phyloP scores from a whole-genome alignment of 2,797 vertebrate genomes.

The Pseudochirops corinnae region DNA sequence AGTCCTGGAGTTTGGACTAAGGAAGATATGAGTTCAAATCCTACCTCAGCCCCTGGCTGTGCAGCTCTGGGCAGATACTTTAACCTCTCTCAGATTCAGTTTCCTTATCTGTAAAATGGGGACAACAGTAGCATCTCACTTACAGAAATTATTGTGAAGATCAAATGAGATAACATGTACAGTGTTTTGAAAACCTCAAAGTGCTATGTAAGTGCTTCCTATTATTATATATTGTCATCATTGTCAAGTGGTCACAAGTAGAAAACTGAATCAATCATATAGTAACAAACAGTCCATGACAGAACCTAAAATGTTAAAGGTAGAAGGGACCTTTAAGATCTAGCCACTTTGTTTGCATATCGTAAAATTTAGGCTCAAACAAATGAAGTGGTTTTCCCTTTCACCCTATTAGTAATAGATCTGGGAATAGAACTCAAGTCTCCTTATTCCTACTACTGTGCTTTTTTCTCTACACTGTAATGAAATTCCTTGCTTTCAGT shows the following conservation, averaged over 20 bases:
- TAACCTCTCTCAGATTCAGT: background rate
- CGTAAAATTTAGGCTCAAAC: background rate
- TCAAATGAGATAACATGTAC: background rate
- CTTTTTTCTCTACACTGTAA: background rate
- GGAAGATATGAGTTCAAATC: background rate
- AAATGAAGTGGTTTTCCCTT: background rate
- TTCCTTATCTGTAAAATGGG: background rate
- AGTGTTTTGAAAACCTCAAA: background rate
- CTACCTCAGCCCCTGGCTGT: background rate
- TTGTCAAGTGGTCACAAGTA: background rate
- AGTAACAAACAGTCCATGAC: background rate
- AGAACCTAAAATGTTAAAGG: background rate
- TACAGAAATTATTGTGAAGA: background rate
- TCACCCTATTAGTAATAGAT: background rate
- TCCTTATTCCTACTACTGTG: background rate
- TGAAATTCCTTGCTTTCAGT: background rate
- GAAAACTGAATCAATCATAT: background rate
- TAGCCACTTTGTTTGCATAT: background rate
- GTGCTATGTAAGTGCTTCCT: background rate
- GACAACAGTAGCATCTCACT: background rate
- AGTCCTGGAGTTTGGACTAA: background rate
- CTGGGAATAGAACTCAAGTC: background rate
- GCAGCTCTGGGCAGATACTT: background rate
- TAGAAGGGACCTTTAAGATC: background rate
- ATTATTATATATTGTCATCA: background rate